phyloP scores from a whole-genome alignment of 1,140 invertebrate species.

The Bombus waltoni region DNA sequence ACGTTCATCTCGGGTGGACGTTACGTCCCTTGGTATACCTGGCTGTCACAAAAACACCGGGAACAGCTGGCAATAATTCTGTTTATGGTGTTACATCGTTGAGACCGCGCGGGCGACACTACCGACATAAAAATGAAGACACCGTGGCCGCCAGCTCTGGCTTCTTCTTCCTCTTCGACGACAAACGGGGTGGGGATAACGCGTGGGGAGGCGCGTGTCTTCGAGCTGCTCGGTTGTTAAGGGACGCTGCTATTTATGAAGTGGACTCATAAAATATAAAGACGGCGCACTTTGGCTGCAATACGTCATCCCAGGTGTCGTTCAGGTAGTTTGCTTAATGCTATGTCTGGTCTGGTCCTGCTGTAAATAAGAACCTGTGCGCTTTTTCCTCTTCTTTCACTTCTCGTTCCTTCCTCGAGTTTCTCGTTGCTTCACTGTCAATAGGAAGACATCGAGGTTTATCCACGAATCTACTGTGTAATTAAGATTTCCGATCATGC shows the following conservation, averaged over 20 bases:
- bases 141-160: background rate
- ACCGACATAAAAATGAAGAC: constrained; percentile 20
- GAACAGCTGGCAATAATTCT: constrained; percentile 27
- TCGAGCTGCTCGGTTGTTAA: constrained; percentile 5
- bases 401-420: background rate
- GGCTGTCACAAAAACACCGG: background rate
- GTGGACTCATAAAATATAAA: constrained; percentile 49
- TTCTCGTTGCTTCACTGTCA: background rate
- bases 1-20: fast-evolving
- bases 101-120: background rate
- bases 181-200: constrained; percentile 7
- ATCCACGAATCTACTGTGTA: background rate
- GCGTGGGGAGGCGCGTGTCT: constrained; percentile 31
- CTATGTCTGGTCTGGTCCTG: background rate
- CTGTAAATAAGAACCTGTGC: constrained; percentile 20
- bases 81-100: constrained; percentile 12
- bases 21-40: background rate
- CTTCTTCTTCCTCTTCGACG: background rate
- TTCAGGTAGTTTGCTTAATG: constrained; percentile 53
- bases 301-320: constrained; percentile 50
- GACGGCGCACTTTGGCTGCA: constrained; percentile 33
- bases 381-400: background rate
- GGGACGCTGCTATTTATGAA: constrained; percentile 41
- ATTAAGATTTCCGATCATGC: background rate
- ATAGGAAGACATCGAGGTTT: too few relatives aligned